Base-by-base conservation (phyloP, 2,888 invertebrate species). In the Lacanobia wlatinum region DNA sequence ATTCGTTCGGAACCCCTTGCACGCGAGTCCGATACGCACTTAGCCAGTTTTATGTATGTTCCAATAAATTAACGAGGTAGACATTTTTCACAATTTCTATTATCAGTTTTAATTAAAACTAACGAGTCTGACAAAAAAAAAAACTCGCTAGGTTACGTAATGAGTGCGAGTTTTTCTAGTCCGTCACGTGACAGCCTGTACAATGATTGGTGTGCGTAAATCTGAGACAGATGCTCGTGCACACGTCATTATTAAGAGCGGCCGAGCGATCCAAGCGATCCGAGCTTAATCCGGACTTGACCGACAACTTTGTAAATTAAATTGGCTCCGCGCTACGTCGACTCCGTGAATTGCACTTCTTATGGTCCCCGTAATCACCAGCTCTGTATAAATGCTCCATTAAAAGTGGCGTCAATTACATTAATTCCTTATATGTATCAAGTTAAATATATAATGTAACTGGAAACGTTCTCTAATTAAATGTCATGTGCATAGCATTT, bases 271-370 rank as follows among this genome's bases (percentile, higher is more conserved):
- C 87, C 83, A 82, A 81, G 86, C 90, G 71, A 72, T 73, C 73
- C 75, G 23, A 40, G 73, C 65, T 92, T 92, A 93, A 94, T 94
- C 92, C 93, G 89, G 89, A 91, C 92, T 91, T 91, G 93, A 92
- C 92, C 90, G 90, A 93, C 94, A 91, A 94, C 94, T 94, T 94
- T 94, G 94, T 94, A 94, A 95, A 94, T 94, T 95, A 94, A 95
- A 95, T 95, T 93, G 94, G 91, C 91, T 92, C 90, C 85, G 88
- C 87, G 89, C 90, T 90, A 90, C 91, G 89, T 88, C 90, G 87
- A 89, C 90, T 92, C 91, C 87, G 87, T 88, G 94, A 92, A 93
- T 92, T 92, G 90, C 92, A 92, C 90, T 94, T 94, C 93, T 93
- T 94, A 93, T 91, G 88, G 93, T 85, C 90, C 85, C 86, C 74